Evolutionary conservation across 2,797 vertebrate genomes (phyloP).

Genomic region (Onychomys arenicola): DNA sequence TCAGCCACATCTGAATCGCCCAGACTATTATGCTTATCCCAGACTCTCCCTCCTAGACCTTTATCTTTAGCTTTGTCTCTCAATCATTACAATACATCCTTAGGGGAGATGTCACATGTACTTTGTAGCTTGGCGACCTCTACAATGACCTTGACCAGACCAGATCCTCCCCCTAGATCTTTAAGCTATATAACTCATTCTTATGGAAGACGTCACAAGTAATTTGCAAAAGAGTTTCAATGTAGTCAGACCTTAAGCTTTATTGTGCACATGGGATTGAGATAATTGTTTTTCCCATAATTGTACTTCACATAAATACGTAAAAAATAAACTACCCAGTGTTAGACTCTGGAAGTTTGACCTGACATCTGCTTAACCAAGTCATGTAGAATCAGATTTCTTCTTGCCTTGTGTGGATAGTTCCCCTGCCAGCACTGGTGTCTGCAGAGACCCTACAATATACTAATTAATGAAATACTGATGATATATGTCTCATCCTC

Average conservation of each 20-base stretch:
- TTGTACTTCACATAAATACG: neutral
- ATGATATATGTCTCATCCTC: neutral
- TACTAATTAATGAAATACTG: conserved; percentile 34
- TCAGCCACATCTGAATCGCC: neutral
- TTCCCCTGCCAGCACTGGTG: neutral
- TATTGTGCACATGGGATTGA: neutral
- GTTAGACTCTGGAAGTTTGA: neutral
- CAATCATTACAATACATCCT: neutral
- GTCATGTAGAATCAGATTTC: neutral
- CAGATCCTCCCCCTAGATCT: too few relatives aligned
- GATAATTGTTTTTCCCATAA: neutral
- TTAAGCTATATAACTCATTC: neutral
- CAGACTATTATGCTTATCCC: neutral
- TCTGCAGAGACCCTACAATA: neutral
- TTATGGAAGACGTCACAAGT: neutral
- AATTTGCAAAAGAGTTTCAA: neutral
- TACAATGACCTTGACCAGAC: neutral
- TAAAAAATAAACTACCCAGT: neutral
- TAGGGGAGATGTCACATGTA: neutral
- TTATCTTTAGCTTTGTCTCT: neutral
- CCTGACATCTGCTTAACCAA: neutral
- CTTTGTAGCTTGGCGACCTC: neutral
- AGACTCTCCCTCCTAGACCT: neutral
- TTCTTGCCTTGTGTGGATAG: neutral
- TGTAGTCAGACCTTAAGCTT: neutral